Conservation (phyloP, 92 coral and sea anemone genomes). For the Epizoanthus rinbou region DNA sequence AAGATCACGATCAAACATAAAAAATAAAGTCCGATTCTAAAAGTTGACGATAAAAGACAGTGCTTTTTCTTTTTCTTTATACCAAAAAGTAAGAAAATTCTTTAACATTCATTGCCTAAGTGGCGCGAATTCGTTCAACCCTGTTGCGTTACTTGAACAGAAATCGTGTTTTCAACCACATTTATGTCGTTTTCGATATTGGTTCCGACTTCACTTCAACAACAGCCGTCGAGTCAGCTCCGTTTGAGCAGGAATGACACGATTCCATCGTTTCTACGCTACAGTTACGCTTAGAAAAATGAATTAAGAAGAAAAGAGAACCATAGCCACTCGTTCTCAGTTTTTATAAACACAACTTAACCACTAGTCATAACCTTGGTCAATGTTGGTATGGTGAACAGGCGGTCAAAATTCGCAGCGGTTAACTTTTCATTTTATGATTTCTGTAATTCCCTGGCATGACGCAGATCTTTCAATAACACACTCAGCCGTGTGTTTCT, state of each 20-base stretch:
- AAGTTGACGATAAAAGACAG: neutral
- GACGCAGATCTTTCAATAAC: conserved; percentile 26
- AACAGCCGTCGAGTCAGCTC: conserved; percentile 28
- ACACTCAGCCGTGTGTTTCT: conserved; percentile 17
- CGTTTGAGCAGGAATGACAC: too few species aligned
- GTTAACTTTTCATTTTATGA: conserved; percentile 10
- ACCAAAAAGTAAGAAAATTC: neutral
- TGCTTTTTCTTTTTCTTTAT: neutral
- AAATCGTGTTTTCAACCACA: conserved; percentile 13
- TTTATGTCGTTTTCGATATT: conserved; percentile 21
- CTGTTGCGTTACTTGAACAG: conserved; percentile 15
- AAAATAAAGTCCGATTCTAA: neutral
- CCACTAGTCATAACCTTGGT: neutral
- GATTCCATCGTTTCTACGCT: conserved; percentile 23
- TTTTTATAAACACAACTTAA: neutral
- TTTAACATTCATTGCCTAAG: neutral
- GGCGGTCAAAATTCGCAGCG: neutral
- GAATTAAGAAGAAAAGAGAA: neutral
- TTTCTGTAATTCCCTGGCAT: conserved; percentile 11
- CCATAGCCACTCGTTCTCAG: too few species aligned
- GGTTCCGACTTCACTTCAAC: conserved; percentile 36
- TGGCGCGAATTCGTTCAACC: neutral
- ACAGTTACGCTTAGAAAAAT: conserved; percentile 35
- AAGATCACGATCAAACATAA: neutral
- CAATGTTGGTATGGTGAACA: neutral